Percentiles rank a stretch among this genome's conserved stretches.
phyloP scores from a whole-genome alignment of 2,888 invertebrate species.

The Ochropleura leucogaster region DNA sequence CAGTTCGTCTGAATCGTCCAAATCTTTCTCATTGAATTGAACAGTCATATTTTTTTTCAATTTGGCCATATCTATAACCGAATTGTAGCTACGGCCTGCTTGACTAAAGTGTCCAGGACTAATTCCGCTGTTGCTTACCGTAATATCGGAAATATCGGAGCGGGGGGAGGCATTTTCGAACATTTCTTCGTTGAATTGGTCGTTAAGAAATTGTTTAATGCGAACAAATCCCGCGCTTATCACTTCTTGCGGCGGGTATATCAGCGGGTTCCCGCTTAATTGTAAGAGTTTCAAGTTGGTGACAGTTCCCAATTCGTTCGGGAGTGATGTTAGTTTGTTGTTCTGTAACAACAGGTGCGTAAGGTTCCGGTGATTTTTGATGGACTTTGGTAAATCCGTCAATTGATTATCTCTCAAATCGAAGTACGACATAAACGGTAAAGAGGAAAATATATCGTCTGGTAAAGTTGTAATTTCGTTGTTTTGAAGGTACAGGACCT shows the following conservation, averaged over 20 bases:
- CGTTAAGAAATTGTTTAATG: constrained; percentile 79
- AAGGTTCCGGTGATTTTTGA: constrained; percentile 90
- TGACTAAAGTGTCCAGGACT: constrained; percentile 68
- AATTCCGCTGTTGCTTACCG: constrained; percentile 64
- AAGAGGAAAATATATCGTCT: constrained; percentile 89
- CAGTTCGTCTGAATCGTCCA: constrained; percentile 74
- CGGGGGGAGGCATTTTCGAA: constrained; percentile 81
- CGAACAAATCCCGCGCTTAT: constrained; percentile 87
- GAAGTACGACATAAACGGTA: constrained; percentile 91
- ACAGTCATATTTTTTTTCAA: constrained; percentile 74
- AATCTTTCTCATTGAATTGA: constrained; percentile 80
- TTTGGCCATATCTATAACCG: constrained; percentile 78
- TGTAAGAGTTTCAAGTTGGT: constrained; percentile 91
- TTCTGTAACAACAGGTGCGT: constrained; percentile 92
- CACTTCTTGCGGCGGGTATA: constrained; percentile 90
- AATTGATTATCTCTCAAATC: constrained; percentile 92
- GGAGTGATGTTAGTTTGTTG: constrained; percentile 91
- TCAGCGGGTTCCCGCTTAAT: constrained; percentile 91
- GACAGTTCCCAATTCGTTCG: constrained; percentile 92
- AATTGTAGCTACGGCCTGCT: constrained; percentile 80
- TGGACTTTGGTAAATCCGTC: constrained; percentile 88
- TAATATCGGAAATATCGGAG: constrained; percentile 76
- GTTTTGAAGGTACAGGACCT: constrained; percentile 87
- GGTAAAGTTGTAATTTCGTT: constrained; percentile 90
- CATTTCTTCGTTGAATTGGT: constrained; percentile 77